These are phyloP conservation scores for Scaptomyza polygonia DNA, from an alignment of 2,888 invertebrate species.

Conservation along the genomic window DNA sequence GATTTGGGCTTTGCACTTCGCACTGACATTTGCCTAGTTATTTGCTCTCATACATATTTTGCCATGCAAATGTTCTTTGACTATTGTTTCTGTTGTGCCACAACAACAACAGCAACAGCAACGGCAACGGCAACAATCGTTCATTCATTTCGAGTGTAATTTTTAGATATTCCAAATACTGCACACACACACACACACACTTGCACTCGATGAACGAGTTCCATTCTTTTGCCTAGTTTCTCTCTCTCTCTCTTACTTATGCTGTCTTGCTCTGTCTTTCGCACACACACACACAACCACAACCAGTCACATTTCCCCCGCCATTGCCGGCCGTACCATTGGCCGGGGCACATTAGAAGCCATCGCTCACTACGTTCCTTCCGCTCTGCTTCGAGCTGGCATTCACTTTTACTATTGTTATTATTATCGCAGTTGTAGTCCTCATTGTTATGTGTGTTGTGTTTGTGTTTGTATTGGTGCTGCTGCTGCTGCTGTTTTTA, in stretches of 20 bases:
- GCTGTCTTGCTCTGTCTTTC: conserved; percentile 18
- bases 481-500: conserved; percentile 47
- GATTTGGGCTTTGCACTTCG: conserved; percentile 36
- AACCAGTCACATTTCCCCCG: conserved; percentile 31
- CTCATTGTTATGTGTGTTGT: conserved; percentile 53
- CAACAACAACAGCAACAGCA: conserved; percentile 11
- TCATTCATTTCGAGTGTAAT: conserved; percentile 50
- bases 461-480: conserved; percentile 37
- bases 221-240: conserved; percentile 11
- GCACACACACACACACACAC: conserved; percentile 2
- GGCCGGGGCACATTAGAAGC: conserved; percentile 42
- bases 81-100: conserved; percentile 32
- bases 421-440: conserved; percentile 71
- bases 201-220: conserved; percentile 9
- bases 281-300: conserved; percentile 21
- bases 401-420: conserved; percentile 70
- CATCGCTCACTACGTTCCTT: conserved; percentile 61
- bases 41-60: conserved; percentile 51
- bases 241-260: neutral
- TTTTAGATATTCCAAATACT: conserved; percentile 53
- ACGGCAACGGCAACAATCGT: conserved; percentile 12
- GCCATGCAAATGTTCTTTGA: conserved; percentile 52
- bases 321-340: neutral
- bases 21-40: conserved; percentile 60
- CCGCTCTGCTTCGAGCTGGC: conserved; percentile 64